Conservation (phyloP, 2,113 vertebrate species). For the Propithecus coquereli region DNA sequence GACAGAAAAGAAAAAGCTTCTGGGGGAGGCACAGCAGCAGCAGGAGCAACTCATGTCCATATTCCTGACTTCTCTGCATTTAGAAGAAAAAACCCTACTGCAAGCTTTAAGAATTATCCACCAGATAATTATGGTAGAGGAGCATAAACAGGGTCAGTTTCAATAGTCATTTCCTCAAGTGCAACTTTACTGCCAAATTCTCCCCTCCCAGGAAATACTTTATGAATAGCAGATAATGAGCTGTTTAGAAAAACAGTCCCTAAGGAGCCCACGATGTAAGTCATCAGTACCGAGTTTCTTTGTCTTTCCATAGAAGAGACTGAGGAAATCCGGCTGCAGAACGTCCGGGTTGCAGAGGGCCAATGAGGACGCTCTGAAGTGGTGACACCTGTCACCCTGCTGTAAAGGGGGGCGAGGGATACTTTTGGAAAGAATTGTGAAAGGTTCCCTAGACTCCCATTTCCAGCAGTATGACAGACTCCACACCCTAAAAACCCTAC, state of each 20-base stretch:
- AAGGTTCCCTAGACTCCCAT: not conserved
- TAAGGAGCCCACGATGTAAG: not conserved
- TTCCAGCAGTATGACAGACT: not conserved
- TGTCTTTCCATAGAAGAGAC: not conserved
- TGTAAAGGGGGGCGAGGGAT: no score
- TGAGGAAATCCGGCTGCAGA: constrained; percentile 10
- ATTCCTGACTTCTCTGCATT: not conserved
- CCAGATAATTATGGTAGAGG: not conserved
- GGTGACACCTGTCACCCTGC: not conserved
- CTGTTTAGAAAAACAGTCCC: constrained; percentile 41
- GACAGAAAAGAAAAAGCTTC: not conserved
- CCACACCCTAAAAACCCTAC: not conserved
- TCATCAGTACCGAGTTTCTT: not conserved
- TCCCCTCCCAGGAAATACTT: constrained; percentile 43
- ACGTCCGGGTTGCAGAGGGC: not conserved
- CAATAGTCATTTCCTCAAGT: not conserved
- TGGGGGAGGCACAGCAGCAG: not conserved
- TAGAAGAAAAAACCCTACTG: not conserved
- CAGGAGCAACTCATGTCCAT: not conserved
- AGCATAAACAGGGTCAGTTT: not conserved
- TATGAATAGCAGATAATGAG: constrained; percentile 54
- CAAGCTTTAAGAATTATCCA: not conserved
- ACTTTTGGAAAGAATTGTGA: not conserved
- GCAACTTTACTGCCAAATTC: constrained; percentile 25
- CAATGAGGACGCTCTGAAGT: not conserved